Evolutionary conservation across 2,888 invertebrate species (phyloP), one percentile per base, ranked within the genome.

Genomic region (Hydropsyche betteni): DNA sequence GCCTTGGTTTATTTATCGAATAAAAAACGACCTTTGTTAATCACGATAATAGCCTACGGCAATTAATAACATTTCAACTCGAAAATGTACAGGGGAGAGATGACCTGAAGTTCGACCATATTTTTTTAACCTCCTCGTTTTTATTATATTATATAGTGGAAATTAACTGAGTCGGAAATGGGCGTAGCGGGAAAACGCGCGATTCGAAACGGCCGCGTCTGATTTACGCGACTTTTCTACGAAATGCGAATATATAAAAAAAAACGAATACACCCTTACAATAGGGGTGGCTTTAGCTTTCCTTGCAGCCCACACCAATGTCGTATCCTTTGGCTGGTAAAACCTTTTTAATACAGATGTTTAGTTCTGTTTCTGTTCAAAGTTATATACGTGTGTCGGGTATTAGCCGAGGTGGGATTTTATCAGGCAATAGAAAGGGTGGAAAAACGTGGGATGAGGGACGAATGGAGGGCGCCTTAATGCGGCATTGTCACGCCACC

Each of bases 361-460:
- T 70, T 72, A 38, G 58, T 34, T 69, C 69, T 69, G 69, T 51
- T 69, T 74, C 52, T 44, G 58, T 69, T 44, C 24, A 12, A 12
- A 69, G 38, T 14, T 10, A 10, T 44, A 58, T 55, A 53, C 52
- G 51, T 53, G 70, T 70, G 53, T 69, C 68, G 33, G 58, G 55
- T 51, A 75, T 72, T 68, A 68, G 68, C 72, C 61, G 64, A 75
- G 75, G 75, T 75, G 71, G 75, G 75, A 75, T 75, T 75, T 71
- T 75, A 72, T 75, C 75, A 72, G 52, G 64, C 14, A 58, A 75
- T 75, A 75, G 71, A 72, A 34, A 51, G 34, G 38, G 52, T 44
- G 44, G 7, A 8, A 24, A 24, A 24, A 4, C 44, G 44, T 61
- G 44, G 44, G 10, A 10, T 44, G 44, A 44, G 44, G 10, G 44